phyloP scores from a whole-genome alignment of 1,140 invertebrate species.

The Chionoecetes opilio region DNA sequence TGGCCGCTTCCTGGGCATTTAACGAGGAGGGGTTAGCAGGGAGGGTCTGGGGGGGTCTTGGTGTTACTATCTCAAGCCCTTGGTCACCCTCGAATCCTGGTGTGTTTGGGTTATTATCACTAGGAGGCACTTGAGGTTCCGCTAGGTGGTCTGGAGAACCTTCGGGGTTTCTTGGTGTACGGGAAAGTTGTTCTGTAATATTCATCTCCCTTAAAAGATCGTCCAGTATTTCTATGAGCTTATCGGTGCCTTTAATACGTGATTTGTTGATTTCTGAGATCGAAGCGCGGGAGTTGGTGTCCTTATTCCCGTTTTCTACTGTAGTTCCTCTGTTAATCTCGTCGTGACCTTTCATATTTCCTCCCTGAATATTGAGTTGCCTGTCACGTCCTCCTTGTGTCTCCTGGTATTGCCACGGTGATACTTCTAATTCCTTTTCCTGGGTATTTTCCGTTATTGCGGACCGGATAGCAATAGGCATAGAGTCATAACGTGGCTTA shows the following conservation, averaged over 20 bases:
- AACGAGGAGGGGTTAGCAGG: not conserved
- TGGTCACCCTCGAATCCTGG: not conserved
- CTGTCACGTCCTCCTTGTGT: too few relatives aligned
- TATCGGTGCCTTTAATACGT: slow-evolving; percentile 64
- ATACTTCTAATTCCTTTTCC: too few relatives aligned
- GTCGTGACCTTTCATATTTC: too few relatives aligned
- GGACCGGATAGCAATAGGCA: too few relatives aligned
- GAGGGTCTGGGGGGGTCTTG: not conserved
- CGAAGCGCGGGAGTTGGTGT: too few relatives aligned
- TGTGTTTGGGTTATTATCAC: not conserved
- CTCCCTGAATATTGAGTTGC: too few relatives aligned
- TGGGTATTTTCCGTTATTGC: too few relatives aligned
- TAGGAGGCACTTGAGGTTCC: not conserved
- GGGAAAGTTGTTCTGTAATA: slow-evolving; percentile 13
- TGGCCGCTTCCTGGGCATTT: not conserved
- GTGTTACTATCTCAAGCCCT: not conserved
- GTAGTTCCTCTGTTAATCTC: too few relatives aligned
- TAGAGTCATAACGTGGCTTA: too few relatives aligned
- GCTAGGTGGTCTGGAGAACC: not conserved
- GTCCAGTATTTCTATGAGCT: slow-evolving; percentile 65
- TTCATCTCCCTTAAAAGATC: slow-evolving; percentile 65
- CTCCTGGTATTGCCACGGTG: too few relatives aligned
- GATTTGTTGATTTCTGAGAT: slow-evolving; percentile 44
- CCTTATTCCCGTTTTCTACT: too few relatives aligned
- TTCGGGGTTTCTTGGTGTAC: not conserved